Percentiles rank a stretch among this genome's conserved stretches.
Conservation (phyloP, 2,888 invertebrate genomes). For the Volucella bombylans region DNA sequence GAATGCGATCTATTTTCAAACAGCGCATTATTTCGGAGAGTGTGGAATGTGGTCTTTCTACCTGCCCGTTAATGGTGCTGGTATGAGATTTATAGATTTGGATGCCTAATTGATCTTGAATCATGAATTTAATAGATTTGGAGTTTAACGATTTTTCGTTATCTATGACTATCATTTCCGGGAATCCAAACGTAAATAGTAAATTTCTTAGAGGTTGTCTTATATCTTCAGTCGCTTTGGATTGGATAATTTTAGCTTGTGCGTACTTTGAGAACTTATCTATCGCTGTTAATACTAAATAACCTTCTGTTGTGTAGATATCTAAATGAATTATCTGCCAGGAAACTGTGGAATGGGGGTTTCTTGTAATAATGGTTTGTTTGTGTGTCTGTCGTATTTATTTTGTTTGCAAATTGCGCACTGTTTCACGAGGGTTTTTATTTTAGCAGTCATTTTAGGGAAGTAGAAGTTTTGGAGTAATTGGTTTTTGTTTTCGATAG, state of each 20-base stretch:
- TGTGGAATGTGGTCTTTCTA: constrained; percentile 37
- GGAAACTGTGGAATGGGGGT: constrained; percentile 50
- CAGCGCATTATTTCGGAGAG: constrained; percentile 37
- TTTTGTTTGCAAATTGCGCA: constrained; percentile 37
- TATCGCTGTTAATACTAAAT: constrained; percentile 52
- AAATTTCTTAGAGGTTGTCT: constrained; percentile 56
- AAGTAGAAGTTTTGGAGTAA: constrained; percentile 52
- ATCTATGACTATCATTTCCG: constrained; percentile 56
- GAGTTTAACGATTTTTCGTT: constrained; percentile 62
- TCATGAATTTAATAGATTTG: constrained; percentile 43
- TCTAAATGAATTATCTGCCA: constrained; percentile 44
- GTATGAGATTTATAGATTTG: constrained; percentile 22
- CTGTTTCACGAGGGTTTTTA: constrained; percentile 22
- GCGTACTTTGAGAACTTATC: constrained; percentile 67
- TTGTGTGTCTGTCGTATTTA: constrained; percentile 46
- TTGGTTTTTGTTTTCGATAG: constrained; percentile 74
- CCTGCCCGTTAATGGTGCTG: constrained; percentile 38
- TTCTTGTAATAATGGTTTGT: constrained; percentile 22
- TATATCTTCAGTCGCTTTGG: constrained; percentile 48
- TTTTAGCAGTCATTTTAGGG: constrained; percentile 36
- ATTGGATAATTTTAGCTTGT: constrained; percentile 26
- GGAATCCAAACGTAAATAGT: constrained; percentile 55
- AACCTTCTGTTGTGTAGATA: constrained; percentile 44
- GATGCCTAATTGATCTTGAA: constrained; percentile 51
- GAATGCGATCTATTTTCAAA: constrained; percentile 8